A percentile compares a stretch with the other conserved stretches of the same genome.
phyloP scores from a whole-genome alignment of 2,797 vertebrate species.

The Stomatorhinus walkeri region DNA sequence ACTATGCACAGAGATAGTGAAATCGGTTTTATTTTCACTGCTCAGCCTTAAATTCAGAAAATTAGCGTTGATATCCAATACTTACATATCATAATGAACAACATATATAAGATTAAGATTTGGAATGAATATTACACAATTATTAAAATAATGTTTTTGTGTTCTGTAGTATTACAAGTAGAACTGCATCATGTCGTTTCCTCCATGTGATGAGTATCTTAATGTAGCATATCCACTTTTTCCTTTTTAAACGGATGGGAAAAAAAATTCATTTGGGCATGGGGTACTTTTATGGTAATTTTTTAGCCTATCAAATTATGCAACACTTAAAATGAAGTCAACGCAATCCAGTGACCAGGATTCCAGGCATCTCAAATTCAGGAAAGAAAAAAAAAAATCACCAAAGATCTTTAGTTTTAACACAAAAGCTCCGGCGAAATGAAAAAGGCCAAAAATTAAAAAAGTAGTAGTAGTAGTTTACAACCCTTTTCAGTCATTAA shows the following conservation, averaged over 20 bases:
- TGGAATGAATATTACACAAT: conserved; percentile 78
- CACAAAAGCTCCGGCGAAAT: background rate
- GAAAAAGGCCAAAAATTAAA: conserved; percentile 32
- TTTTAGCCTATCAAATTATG: background rate
- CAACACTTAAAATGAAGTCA: conserved; percentile 18
- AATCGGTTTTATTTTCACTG: conserved; percentile 15
- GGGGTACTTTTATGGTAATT: background rate
- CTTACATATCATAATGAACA: background rate
- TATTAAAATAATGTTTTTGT: conserved; percentile 61
- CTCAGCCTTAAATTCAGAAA: conserved; percentile 17
- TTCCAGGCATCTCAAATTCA: conserved; percentile 39
- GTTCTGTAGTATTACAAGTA: conserved; percentile 58
- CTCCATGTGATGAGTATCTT: conserved; percentile 54
- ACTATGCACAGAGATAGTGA: background rate
- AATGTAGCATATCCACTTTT: conserved; percentile 33
- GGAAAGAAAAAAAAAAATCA: background rate
- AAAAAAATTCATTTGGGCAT: background rate
- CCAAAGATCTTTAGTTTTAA: conserved; percentile 12
- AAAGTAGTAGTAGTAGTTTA: conserved; percentile 16
- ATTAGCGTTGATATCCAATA: conserved; percentile 15
- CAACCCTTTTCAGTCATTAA: conserved; percentile 62
- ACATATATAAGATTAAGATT: conserved; percentile 45
- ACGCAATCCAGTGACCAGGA: conserved; percentile 41
- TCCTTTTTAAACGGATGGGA: background rate
- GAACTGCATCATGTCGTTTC: conserved; percentile 65